A percentile compares a stretch with the other conserved stretches of the same genome.
Conservation (phyloP, 2,888 invertebrate species). For the Protula sp. region DNA sequence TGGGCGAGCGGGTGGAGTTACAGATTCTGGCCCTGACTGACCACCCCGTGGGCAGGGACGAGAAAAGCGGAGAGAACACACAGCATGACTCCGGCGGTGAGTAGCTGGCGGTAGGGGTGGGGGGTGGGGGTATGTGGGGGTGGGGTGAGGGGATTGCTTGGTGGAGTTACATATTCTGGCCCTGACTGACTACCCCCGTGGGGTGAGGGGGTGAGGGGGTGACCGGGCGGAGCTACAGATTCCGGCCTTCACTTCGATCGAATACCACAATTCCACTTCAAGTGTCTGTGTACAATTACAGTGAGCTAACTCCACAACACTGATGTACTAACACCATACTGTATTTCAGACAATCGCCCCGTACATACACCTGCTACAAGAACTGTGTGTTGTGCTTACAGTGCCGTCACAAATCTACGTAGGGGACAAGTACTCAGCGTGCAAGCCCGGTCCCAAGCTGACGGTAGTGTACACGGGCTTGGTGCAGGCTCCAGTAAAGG, state of each 20-base stretch:
- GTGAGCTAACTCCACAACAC: too few species aligned
- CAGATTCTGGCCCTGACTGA: slow-evolving; percentile 52
- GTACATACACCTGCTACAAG: neutral
- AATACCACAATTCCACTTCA: too few species aligned
- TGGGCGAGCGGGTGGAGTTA: slow-evolving; percentile 48
- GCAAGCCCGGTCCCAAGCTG: slow-evolving; percentile 48
- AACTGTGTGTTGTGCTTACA: neutral
- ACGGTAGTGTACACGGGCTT: slow-evolving; percentile 49
- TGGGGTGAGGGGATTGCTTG: too few species aligned
- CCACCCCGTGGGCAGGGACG: slow-evolving; percentile 45
- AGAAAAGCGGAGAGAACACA: slow-evolving; percentile 12
- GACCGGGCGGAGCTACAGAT: too few species aligned
- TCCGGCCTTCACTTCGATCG: too few species aligned
- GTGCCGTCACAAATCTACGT: slow-evolving; percentile 21
- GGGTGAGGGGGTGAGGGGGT: neutral
- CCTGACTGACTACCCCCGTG: neutral
- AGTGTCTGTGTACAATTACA: too few species aligned
- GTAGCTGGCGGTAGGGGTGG: neutral
- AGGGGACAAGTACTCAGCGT: slow-evolving; percentile 46
- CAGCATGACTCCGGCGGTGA: slow-evolving; percentile 14
- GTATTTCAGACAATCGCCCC: too few species aligned
- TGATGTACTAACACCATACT: too few species aligned
- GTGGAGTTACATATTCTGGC: too few species aligned
- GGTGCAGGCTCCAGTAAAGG: slow-evolving; percentile 45
- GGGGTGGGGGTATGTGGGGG: too few species aligned